phyloP scores from a whole-genome alignment of 2,888 invertebrate genomes.

The Cataglyphis albicans region DNA sequence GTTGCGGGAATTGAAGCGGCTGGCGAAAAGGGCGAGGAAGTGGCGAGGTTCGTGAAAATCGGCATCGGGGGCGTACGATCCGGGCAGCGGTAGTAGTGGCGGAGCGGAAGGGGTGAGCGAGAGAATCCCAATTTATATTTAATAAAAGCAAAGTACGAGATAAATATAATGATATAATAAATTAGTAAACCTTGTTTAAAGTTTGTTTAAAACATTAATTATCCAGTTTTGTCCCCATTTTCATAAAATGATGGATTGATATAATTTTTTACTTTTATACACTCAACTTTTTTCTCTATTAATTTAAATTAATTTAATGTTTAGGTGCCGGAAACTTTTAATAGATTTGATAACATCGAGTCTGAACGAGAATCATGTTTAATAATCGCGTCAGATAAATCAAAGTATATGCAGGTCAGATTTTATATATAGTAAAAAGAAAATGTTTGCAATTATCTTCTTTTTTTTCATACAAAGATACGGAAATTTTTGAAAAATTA shows the following conservation, averaged over 20 bases:
- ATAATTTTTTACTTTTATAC: neutral
- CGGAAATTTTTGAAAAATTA: neutral
- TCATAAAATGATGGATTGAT: neutral
- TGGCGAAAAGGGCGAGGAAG: slow-evolving; percentile 73
- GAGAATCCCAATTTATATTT: neutral
- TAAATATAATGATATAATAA: neutral
- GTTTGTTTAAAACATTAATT: neutral
- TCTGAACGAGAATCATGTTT: neutral
- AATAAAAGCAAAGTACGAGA: slow-evolving; percentile 3
- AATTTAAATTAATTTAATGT: neutral
- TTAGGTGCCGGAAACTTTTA: neutral
- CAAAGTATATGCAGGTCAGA: neutral
- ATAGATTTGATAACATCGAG: neutral
- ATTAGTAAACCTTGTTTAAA: neutral
- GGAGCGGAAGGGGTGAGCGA: slow-evolving; percentile 84
- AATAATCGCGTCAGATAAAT: neutral
- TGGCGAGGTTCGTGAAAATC: slow-evolving; percentile 80
- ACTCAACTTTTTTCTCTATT: neutral
- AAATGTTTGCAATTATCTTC: neutral
- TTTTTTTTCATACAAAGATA: neutral
- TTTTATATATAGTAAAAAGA: neutral
- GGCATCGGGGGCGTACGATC: slow-evolving; percentile 82
- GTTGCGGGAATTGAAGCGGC: slow-evolving; percentile 75
- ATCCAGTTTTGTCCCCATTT: neutral
- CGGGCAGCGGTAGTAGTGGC: slow-evolving; percentile 85